Evolutionary conservation across 2,888 invertebrate genomes (phyloP).

Genomic region (Ophion costatus): DNA sequence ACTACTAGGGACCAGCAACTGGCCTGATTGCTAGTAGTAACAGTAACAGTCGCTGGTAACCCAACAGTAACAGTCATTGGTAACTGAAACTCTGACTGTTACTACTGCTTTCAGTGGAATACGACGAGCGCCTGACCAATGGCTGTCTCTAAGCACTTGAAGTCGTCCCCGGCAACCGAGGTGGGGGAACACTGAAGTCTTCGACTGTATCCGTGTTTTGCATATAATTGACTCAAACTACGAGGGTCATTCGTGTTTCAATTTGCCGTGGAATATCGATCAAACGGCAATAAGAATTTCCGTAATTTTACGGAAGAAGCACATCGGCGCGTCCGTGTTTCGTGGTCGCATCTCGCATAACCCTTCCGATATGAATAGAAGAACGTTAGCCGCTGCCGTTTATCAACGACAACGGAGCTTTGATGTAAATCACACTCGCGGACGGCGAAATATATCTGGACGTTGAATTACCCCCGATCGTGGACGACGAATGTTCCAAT

Average conservation of each 20-base stretch:
- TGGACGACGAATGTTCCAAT: slow-evolving; percentile 55
- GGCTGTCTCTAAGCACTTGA: background rate
- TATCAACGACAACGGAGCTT: slow-evolving; percentile 40
- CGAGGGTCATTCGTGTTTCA: slow-evolving; percentile 46
- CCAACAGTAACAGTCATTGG: too few relatives aligned
- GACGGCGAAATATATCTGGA: slow-evolving; percentile 11
- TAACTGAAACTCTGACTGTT: too few relatives aligned
- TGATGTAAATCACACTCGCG: slow-evolving; percentile 44
- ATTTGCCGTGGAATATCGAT: slow-evolving; percentile 51
- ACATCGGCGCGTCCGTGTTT: slow-evolving; percentile 3
- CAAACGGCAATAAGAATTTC: slow-evolving; percentile 59
- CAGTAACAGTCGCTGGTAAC: too few relatives aligned
- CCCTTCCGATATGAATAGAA: slow-evolving; percentile 44
- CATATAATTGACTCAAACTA: slow-evolving; percentile 51
- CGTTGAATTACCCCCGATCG: slow-evolving; percentile 14
- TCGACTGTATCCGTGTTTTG: slow-evolving; percentile 47
- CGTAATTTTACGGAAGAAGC: slow-evolving; percentile 39
- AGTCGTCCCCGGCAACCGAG: background rate
- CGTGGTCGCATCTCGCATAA: background rate
- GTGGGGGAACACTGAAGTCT: background rate
- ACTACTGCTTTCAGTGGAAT: too few relatives aligned
- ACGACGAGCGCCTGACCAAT: background rate
- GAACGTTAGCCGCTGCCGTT: slow-evolving; percentile 36
- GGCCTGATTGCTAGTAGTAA: too few relatives aligned
- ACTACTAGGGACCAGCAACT: too few relatives aligned